Evolutionary conservation across 1,140 invertebrate genomes (phyloP).

Genomic region (Drosophila arawakana): DNA sequence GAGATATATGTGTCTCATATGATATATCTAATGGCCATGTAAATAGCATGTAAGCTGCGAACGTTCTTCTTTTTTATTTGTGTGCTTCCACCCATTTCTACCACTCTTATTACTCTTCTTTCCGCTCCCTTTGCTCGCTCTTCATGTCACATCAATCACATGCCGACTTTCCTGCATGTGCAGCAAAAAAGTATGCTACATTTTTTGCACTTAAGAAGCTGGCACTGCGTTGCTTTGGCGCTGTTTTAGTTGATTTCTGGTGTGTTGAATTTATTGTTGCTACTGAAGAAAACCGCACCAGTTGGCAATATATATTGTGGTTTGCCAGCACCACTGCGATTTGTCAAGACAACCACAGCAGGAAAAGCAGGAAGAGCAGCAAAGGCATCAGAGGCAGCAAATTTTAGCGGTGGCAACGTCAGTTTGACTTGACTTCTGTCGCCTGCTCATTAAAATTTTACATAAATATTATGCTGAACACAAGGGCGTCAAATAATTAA

Average conservation of each 20-base stretch:
- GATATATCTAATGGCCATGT: constrained; percentile 57
- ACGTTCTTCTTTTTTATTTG: constrained; percentile 13
- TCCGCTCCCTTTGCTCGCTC: background rate
- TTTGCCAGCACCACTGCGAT: constrained; percentile 38
- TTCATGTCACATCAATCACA: constrained; percentile 52
- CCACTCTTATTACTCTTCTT: background rate
- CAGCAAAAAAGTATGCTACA: constrained; percentile 58
- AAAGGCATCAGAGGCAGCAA: background rate
- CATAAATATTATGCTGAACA: constrained; percentile 46
- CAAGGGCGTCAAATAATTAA: constrained; percentile 54
- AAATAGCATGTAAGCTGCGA: constrained; percentile 51
- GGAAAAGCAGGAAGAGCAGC: background rate
- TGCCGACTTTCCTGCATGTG: constrained; percentile 51
- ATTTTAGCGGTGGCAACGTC: constrained; percentile 1
- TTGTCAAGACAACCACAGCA: constrained; percentile 47
- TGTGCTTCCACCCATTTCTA: constrained; percentile 13
- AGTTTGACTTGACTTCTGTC: constrained; percentile 42
- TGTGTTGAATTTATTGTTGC: constrained; percentile 45
- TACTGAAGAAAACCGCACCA: constrained; percentile 35
- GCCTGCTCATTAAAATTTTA: constrained; percentile 56
- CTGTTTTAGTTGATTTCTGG: constrained; percentile 27
- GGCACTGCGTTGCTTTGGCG: constrained; percentile 7
- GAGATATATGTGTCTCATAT: constrained; percentile 30
- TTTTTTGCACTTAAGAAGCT: constrained; percentile 59
- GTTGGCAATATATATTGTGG: constrained; percentile 56